Evolutionary conservation across 2,797 vertebrate genomes (phyloP), one percentile per base, ranked within the genome.

Genomic region (Acanthurus tractus): DNA sequence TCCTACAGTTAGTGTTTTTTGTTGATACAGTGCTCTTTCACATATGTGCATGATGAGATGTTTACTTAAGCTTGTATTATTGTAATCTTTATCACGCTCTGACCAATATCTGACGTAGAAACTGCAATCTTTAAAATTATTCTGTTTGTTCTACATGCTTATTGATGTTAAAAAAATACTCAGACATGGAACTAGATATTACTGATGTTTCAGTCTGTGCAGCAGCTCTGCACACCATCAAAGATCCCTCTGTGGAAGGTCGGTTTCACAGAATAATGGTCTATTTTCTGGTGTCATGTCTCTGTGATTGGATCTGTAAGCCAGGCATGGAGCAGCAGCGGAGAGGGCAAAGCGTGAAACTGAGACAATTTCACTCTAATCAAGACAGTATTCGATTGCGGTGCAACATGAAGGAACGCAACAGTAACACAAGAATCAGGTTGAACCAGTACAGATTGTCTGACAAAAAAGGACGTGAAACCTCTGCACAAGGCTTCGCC

Each of bases 241-340:
- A 56, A 62, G 38, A 76, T 49, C 67, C 14, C 25, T 52, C 38
- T 11, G 46, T 65, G 46, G 76, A 48, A 36, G 36, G 45, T 18
- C 42, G 14, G 34, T 18, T 20, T 66, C 25, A 52, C 40, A 65
- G 70, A 63, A 57, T 77, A 56, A 80, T 49, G 14, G 42, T 64
- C 59, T 81, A 14, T 84, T 79, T 85, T 70, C 76, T 88, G 36
- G 38, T 63, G 65, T 77, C 63, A 5, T 70, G 73, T 85, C 70
- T 83, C 65, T 76, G 29, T 64, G 80, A 73, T 61, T 74, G 82
- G 83, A 85, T 75, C 29, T 58, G 58, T 59, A 64, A 78, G 6
- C 45, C 63, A 18, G 52, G 53, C 44, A 46, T 6, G 10, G 81
- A 73, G 63, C 69, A 13, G 34, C 62, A 36, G 34, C 55, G 17